Evolutionary conservation across 1,140 invertebrate genomes (phyloP), one percentile per base, ranked within the genome.

Genomic region (Sipha flava): DNA sequence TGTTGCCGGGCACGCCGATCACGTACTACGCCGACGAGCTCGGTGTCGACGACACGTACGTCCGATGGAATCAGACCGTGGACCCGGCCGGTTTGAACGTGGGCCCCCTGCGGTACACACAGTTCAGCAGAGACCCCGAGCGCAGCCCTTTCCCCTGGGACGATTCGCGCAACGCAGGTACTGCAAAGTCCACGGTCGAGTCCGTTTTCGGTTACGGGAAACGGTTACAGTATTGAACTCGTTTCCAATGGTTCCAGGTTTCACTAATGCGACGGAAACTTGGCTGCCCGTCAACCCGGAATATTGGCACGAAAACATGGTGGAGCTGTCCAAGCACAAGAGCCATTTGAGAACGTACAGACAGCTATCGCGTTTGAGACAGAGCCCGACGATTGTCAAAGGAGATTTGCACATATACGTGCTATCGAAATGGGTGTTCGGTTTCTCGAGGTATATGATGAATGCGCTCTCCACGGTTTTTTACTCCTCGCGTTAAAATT

Each of bases 61-160:
- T 81, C 3, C 45, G 80, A 72, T 81, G 75, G 73, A 45, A 72
- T 43, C 57, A 81, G 34, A 79, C 80, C 0, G 3, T 79, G 2
- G 80, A 81, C 16, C 72, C 72, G 4, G 64, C 31, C 1, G 80
- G 72, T 49, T 21, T 47, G 4, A 81, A 70, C 18, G 80, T 75
- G 12, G 80, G 80, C 0, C 0, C 10, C 0, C 1, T 16, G 10
- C 57, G 75, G 14, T 81, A 79, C 43, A 47, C 34, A 6, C 2
- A 43, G 23, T 68, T 75, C 29, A 73, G 85, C 7, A 84, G 91
- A 29, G 92, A 94, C 84, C 90, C 91, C 0, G 89, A 88, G 34
- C 86, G 94, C 29, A 89, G 91, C 0, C 92, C 93, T 0, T 93
- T 92, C 85, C 92, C 93, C 81, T 95, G 94, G 93, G 87, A 89